Base-by-base conservation (phyloP, 2,888 invertebrate species). In the Tenthredo mesomela region DNA sequence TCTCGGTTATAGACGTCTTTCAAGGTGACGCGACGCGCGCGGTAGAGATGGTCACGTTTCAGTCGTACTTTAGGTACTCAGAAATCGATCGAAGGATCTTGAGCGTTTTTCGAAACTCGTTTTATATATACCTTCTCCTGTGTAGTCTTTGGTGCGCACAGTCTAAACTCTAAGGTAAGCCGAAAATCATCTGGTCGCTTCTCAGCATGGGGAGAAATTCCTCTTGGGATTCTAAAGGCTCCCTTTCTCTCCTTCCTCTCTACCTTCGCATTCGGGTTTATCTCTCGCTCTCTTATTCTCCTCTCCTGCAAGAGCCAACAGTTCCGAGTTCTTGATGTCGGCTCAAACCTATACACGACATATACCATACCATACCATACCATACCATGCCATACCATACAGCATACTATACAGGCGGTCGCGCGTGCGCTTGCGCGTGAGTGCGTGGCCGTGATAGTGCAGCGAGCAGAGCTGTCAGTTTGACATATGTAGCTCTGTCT, bases 221-320 rank as follows among this genome's bases (percentile, higher is more conserved):
- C 84, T 67, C 43, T 58, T 50, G 50, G 84, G 84, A 85, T 85
- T 71, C 84, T 84, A 65, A 75, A 37, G 77, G 47, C 84, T 77
- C 37, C 73, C 91, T 80, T 29, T 61, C 82, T 78, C 77, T 9
- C 50, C 82, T 71, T 87, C 85, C 40, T 87, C 87, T 87, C 85
- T 70, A 40, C 54, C 71, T 33, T 80, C 67, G 65, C 50, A 82
- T 80, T 54, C 85, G 71, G 47, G 50, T 78, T 65, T 80, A 40
- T 80, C 85, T 84, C 77, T 50, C 84, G 33, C 47, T 70, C 84
- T 84, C 43, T 77, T 15, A 21, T 25, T 43, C 33, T 61, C 78
- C 29, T 15, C 33, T 37, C 75, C n/a, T n/a, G n/a, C 77, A 18
- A 29, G 29, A n/a, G 21, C 12, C 29, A 47, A 33, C 50, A 50